Percentiles rank a stretch among this genome's conserved stretches.
These are phyloP conservation scores for Machaerirhynchus nigripectus DNA, from an alignment of 2,113 vertebrate species.

Conservation along the genomic window DNA sequence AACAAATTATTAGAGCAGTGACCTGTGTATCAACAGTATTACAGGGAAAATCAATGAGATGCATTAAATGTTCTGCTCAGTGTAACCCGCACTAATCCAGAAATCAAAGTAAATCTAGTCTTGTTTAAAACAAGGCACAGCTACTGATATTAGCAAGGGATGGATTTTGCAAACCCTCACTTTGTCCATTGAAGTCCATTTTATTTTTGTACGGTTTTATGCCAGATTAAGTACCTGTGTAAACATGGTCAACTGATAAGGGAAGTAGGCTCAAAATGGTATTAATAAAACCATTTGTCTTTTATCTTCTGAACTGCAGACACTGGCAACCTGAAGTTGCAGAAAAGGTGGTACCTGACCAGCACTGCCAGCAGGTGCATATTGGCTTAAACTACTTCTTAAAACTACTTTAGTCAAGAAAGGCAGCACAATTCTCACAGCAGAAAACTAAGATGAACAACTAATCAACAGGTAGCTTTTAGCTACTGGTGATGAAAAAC, in stretches of 20 bases:
- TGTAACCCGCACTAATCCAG: not conserved
- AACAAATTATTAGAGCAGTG: constrained; percentile 20
- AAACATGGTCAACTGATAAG: not conserved
- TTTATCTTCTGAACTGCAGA: not conserved
- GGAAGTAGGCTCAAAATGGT: not conserved
- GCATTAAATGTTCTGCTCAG: constrained; percentile 18
- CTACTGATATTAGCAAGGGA: not conserved
- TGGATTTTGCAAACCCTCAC: not conserved
- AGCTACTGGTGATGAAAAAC: not conserved
- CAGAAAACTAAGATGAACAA: not conserved
- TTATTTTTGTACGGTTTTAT: not conserved
- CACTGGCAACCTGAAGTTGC: not conserved
- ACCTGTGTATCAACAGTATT: constrained; percentile 14
- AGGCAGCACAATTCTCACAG: not conserved
- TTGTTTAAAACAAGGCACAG: not conserved
- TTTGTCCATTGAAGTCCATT: not conserved
- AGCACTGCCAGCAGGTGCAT: too few species aligned
- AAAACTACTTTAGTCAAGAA: not conserved
- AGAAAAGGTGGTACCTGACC: not conserved
- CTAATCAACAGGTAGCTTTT: not conserved
- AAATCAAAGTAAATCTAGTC: constrained; percentile 37
- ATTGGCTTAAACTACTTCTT: not conserved
- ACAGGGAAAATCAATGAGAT: constrained; percentile 19
- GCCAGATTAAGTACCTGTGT: not conserved
- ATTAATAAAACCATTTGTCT: not conserved